Evolutionary conservation across 2,797 vertebrate genomes (phyloP).

Genomic region (Enteromius anoplus): DNA sequence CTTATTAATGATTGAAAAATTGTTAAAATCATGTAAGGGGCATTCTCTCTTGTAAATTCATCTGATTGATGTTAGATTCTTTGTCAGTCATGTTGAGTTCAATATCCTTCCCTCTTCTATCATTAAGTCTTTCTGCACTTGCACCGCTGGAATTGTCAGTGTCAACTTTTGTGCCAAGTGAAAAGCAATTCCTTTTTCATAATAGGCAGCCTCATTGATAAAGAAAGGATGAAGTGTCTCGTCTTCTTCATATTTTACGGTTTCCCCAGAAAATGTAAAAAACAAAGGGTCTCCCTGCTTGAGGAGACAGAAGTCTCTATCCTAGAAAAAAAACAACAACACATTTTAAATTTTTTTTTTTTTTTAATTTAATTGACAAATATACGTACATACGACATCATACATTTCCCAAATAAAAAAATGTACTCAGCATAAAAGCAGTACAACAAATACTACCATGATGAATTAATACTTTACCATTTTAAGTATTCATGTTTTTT

Average conservation of each 20-base stretch:
- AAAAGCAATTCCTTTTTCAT: conserved; percentile 83
- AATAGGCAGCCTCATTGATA: conserved; percentile 85
- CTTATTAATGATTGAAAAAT: background rate
- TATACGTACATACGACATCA: too few relatives aligned
- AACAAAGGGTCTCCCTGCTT: conserved; percentile 77
- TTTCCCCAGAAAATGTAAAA: conserved; percentile 76
- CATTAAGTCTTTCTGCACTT: conserved; percentile 62
- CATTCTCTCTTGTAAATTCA: background rate
- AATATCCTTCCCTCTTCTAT: background rate
- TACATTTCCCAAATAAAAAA: background rate
- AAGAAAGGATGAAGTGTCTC: conserved; percentile 76
- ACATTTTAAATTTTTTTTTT: too few relatives aligned
- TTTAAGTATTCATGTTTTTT: background rate
- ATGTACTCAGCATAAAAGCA: too few relatives aligned
- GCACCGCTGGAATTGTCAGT: conserved; percentile 67
- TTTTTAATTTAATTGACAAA: background rate
- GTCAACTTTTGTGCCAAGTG: conserved; percentile 65
- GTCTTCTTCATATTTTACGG: conserved; percentile 72
- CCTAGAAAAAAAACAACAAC: conserved; percentile 66
- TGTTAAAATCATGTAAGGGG: background rate
- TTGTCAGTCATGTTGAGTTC: background rate
- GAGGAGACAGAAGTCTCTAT: conserved; percentile 80
- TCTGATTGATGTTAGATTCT: background rate
- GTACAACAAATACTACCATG: background rate
- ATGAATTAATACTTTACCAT: background rate